Percentiles rank a stretch among this genome's conserved stretches.
phyloP scores from a whole-genome alignment of 2,113 vertebrate species.

The Shinisaurus crocodilurus region DNA sequence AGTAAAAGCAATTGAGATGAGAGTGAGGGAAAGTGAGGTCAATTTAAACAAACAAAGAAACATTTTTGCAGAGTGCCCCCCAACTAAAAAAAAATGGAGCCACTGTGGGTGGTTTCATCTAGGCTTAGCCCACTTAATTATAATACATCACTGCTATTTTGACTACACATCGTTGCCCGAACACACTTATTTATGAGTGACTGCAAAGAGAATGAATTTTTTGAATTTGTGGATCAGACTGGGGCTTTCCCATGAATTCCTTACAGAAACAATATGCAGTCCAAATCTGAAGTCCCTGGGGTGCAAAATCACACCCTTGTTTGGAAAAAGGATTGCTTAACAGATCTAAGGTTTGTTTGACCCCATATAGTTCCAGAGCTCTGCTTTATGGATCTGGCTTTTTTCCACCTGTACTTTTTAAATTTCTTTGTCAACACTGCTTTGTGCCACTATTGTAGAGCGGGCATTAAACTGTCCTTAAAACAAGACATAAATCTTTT shows the following conservation, averaged over 20 bases:
- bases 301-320: slow-evolving; percentile 1
- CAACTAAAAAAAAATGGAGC: background rate
- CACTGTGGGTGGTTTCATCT: background rate
- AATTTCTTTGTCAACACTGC: background rate
- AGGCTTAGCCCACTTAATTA: background rate
- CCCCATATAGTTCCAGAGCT: slow-evolving; percentile 11
- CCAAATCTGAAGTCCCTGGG: slow-evolving; percentile 7
- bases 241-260: slow-evolving; percentile 19
- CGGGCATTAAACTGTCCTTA: slow-evolving; percentile 45
- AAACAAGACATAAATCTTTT: slow-evolving; percentile 32
- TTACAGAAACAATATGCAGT: background rate
- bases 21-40: background rate
- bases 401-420: slow-evolving; percentile 3
- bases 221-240: background rate
- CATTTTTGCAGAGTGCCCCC: background rate
- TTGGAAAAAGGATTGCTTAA: slow-evolving; percentile 32
- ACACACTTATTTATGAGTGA: background rate
- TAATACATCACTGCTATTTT: background rate
- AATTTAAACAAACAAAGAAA: background rate
- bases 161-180: background rate
- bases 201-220: background rate
- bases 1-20: background rate
- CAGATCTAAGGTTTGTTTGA: slow-evolving; percentile 19
- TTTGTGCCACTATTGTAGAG: slow-evolving; percentile 39
- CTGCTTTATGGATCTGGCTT: slow-evolving; percentile 22